phyloP scores from a whole-genome alignment of 2,113 vertebrate species.

The Poeciliopsis retropinna region DNA sequence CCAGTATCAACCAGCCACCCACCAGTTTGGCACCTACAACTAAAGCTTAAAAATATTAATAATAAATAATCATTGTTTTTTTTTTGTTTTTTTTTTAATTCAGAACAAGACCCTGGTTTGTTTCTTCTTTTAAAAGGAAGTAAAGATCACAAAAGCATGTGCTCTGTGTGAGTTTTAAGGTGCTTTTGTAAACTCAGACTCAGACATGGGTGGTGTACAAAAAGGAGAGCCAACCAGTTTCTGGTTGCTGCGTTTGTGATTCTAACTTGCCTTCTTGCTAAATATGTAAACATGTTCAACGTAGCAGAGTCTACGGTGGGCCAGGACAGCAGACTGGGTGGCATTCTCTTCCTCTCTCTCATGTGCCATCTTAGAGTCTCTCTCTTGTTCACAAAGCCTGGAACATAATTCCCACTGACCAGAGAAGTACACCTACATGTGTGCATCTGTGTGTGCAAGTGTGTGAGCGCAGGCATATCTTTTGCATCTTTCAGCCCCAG shows the following conservation, averaged over 20 bases:
- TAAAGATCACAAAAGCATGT: constrained; percentile 80
- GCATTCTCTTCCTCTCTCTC: constrained; percentile 33
- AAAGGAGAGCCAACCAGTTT: constrained; percentile 62
- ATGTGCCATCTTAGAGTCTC: constrained; percentile 43
- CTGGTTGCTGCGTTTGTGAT: constrained; percentile 75
- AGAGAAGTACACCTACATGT: constrained; percentile 53
- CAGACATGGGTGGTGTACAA: constrained; percentile 54
- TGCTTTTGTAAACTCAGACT: constrained; percentile 82
- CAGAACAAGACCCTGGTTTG: constrained; percentile 83
- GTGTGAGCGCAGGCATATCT: constrained; percentile 47
- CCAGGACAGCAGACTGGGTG: constrained; percentile 67
- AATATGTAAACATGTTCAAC: constrained; percentile 84
- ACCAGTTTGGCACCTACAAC: constrained; percentile 75
- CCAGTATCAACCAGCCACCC: constrained; percentile 79
- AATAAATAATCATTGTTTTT: constrained; percentile 79
- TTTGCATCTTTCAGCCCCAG: constrained; percentile 51
- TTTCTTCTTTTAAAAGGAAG: constrained; percentile 70
- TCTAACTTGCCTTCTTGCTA: constrained; percentile 78
- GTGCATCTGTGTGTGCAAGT: constrained; percentile 42
- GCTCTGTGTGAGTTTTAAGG: constrained; percentile 82
- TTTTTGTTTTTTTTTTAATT: constrained; percentile 40
- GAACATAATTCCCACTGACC: constrained; percentile 46
- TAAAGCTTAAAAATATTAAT: constrained; percentile 77
- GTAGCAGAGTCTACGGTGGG: constrained; percentile 72
- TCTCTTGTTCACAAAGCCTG: constrained; percentile 51